A percentile compares a stretch with the other conserved stretches of the same genome.
These are phyloP conservation scores for Pseudachorutes palmiensis DNA, from an alignment of 1,140 invertebrate species.

Conservation along the genomic window DNA sequence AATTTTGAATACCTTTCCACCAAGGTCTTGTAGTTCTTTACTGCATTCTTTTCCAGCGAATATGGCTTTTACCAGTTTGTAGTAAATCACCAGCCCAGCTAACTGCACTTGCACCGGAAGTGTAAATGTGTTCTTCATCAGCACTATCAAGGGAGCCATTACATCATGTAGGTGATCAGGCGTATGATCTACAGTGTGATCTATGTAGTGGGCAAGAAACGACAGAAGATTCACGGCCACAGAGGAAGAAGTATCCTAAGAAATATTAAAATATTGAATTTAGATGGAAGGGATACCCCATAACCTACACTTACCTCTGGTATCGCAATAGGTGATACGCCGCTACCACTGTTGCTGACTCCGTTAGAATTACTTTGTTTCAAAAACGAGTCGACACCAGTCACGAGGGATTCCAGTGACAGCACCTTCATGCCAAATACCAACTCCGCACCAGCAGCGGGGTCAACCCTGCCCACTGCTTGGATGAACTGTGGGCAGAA, in stretches of 20 bases:
- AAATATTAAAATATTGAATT: slow-evolving; percentile 2
- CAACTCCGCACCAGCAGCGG: neutral
- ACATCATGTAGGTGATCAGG: neutral
- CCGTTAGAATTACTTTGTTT: neutral
- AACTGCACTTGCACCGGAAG: slow-evolving; percentile 3
- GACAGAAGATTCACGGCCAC: neutral
- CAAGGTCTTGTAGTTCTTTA: slow-evolving; percentile 1
- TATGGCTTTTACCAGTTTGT: neutral
- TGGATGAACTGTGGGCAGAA: neutral
- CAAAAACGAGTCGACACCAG: neutral
- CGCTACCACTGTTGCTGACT: neutral
- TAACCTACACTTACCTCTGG: neutral
- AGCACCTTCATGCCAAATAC: neutral
- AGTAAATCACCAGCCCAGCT: neutral
- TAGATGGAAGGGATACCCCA: neutral
- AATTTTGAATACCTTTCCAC: neutral
- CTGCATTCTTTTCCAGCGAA: neutral
- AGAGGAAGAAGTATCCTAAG: neutral
- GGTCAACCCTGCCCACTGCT: neutral
- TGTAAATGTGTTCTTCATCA: neutral
- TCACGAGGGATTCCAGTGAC: neutral
- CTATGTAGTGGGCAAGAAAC: neutral
- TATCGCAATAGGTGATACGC: neutral
- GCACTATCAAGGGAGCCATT: neutral
- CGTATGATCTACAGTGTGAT: neutral